These are phyloP conservation scores for Callipepla squamata DNA, from an alignment of 2,113 vertebrate species.

Conservation along the genomic window DNA sequence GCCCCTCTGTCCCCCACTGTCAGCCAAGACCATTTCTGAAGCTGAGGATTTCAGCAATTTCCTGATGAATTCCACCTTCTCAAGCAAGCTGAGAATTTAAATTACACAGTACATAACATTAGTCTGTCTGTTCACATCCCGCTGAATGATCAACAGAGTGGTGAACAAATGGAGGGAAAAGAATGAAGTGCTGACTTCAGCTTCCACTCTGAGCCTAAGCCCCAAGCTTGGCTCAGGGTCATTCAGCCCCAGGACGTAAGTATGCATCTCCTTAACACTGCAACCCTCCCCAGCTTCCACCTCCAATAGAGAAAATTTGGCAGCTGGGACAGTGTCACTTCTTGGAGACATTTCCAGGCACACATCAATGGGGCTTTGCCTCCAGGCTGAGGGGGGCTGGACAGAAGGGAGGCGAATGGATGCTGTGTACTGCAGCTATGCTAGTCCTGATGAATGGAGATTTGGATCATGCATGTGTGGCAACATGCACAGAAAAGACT, in stretches of 20 bases:
- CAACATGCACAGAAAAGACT: neutral
- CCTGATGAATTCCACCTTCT: constrained; percentile 17
- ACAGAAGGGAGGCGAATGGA: neutral
- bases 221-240: neutral
- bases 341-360: neutral
- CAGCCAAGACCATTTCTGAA: neutral
- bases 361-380: neutral
- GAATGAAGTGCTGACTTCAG: neutral
- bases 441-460: neutral
- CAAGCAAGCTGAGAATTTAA: constrained; percentile 19
- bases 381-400: neutral
- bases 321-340: neutral
- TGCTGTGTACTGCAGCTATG: neutral
- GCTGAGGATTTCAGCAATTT: neutral
- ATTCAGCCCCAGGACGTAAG: neutral
- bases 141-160: neutral
- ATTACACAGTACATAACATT: constrained; percentile 21
- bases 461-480: neutral
- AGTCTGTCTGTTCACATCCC: neutral
- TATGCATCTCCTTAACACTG: neutral
- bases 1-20: neutral
- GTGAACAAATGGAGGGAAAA: neutral
- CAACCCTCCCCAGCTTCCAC: neutral
- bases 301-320: neutral
- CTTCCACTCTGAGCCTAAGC: neutral